These are phyloP conservation scores for Ammospiza nelsoni DNA, from an alignment of 2,113 vertebrate species.

Conservation along the genomic window DNA sequence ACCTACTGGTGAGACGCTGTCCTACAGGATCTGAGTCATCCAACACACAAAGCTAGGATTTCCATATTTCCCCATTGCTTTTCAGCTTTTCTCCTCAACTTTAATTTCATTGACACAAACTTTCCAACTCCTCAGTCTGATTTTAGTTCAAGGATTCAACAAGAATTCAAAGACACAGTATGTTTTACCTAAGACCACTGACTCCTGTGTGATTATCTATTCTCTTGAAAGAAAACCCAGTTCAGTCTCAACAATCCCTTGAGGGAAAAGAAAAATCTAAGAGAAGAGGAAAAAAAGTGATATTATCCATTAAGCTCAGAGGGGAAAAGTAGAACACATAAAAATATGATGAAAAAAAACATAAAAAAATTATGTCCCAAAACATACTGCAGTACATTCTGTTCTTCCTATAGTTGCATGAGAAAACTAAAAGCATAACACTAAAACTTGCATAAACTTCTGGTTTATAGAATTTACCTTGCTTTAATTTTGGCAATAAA, in stretches of 20 bases:
- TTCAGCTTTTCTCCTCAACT: neutral
- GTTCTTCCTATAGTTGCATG: neutral
- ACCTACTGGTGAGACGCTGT: neutral
- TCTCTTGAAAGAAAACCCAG: neutral
- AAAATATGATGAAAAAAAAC: neutral
- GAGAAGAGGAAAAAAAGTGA: neutral
- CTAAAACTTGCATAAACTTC: neutral
- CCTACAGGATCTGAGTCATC: neutral
- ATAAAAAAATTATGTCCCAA: neutral
- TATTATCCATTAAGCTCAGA: neutral
- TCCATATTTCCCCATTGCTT: neutral
- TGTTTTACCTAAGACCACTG: neutral
- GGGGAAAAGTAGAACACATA: neutral
- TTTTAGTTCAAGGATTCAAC: neutral
- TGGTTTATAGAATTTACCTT: neutral
- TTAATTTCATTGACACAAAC: neutral
- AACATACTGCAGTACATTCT: neutral
- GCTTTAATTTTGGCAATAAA: neutral
- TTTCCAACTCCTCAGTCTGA: neutral
- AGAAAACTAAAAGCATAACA: neutral
- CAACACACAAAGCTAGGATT: neutral
- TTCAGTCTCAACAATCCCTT: neutral
- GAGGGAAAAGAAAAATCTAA: neutral
- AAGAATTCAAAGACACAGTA: neutral
- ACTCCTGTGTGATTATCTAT: neutral